phyloP scores from a whole-genome alignment of 2,797 vertebrate genomes.

The Xenops minutus region DNA sequence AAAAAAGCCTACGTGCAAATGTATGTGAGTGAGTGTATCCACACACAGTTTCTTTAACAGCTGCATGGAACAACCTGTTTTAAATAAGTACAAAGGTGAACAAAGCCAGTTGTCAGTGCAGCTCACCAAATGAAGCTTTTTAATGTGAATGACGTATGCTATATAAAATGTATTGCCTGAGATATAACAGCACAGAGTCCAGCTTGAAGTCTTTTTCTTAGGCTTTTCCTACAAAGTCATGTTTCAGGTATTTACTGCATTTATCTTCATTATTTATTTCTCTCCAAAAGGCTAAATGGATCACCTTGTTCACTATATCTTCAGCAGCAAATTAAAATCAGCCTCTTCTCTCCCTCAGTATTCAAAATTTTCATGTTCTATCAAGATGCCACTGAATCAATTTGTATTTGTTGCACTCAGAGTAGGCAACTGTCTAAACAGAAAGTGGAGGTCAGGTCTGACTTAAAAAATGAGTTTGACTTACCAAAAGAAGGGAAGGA shows the following conservation, averaged over 20 bases:
- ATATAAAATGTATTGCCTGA: conserved; percentile 45
- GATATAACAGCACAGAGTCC: neutral
- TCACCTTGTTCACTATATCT: neutral
- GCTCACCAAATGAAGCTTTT: conserved; percentile 24
- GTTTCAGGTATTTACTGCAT: conserved; percentile 43
- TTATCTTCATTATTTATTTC: conserved; percentile 23
- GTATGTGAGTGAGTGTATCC: neutral
- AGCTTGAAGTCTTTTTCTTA: neutral
- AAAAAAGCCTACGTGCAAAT: conserved; percentile 2
- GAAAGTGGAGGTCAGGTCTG: neutral
- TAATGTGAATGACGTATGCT: conserved; percentile 33
- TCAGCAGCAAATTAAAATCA: conserved; percentile 15
- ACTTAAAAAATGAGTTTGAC: neutral
- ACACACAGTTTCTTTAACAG: neutral
- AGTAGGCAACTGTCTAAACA: neutral
- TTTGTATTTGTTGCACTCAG: neutral
- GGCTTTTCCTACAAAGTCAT: neutral
- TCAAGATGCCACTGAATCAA: neutral
- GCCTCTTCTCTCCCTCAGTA: neutral
- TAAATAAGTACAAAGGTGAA: conserved; percentile 51
- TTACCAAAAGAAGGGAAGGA: neutral
- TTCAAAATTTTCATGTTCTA: neutral
- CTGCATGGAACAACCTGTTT: conserved; percentile 55
- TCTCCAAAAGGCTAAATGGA: neutral
- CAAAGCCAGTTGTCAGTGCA: conserved; percentile 29